Base-by-base conservation (phyloP, 2,797 vertebrate genomes). In the Eulemur mongoz region DNA sequence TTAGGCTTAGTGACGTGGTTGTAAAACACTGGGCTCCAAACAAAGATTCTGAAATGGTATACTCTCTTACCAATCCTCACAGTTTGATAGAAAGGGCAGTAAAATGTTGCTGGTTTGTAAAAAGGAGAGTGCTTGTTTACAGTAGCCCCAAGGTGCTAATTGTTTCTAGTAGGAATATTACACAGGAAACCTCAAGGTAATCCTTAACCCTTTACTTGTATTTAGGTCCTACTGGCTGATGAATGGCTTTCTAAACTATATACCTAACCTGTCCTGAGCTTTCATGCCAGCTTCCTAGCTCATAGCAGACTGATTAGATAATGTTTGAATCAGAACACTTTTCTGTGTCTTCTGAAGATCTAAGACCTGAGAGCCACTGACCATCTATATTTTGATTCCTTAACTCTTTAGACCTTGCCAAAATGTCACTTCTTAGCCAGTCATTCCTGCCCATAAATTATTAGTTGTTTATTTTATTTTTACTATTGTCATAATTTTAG, bases 131-230 rank as follows among this genome's bases (percentile, higher is more conserved):
- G 40, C 86, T 92, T 97, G 70, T 91, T 87, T 59, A 80, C 48
- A 65, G 4, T 76, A 59, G 54, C 45, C 94, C 72, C 59, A 67
- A 90, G 83, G 82, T 96, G 59, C 87, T 96, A 82, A 93, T 92
- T 95, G 84, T 97, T 97, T 93, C 70, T 83, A 89, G 45, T 93
- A 89, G 83, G 43, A 82, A 93, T 91, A 83, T 87, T 92, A 43
- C 30, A 59, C 30, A 9, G 63, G 72, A 94, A 91, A 83, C 73
- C 57, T 89, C 67, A 69, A 94, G 83, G 89, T 93, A 59, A 59
- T 27, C 61, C 87, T 94, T 93, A 95, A 76, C 59, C 50, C 65
- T 86, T 89, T 75, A 45, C 72, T 97, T 95, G 84, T 82, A 75
- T 91, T 94, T 95, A 65, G 73, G 54, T 92, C 57, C 45, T 27